phyloP scores from a whole-genome alignment of 1,140 invertebrate genomes.

The Marisa cornuarietis region DNA sequence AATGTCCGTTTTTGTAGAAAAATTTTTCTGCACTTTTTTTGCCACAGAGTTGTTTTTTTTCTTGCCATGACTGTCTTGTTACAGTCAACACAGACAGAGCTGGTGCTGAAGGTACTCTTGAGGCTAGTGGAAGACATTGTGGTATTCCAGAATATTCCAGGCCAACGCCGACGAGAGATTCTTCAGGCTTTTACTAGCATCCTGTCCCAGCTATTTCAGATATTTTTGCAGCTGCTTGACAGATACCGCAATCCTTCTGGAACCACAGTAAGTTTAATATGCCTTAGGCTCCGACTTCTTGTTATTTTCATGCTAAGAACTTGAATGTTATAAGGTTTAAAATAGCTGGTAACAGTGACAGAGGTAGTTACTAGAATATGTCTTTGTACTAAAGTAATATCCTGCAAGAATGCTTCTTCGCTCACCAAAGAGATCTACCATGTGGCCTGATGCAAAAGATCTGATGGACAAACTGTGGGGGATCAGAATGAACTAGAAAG shows the following conservation, averaged over 20 bases:
- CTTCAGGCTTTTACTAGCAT: slow-evolving; percentile 85
- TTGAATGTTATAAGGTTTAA: too few species aligned
- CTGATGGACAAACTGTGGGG: too few species aligned
- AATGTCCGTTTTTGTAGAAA: too few species aligned
- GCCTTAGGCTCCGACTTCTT: slow-evolving; percentile 1
- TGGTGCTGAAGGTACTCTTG: slow-evolving; percentile 86
- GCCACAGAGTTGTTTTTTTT: not conserved
- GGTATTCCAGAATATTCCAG: slow-evolving; percentile 74
- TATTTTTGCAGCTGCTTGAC: slow-evolving; percentile 64
- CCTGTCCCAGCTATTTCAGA: slow-evolving; percentile 86
- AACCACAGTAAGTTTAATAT: slow-evolving; percentile 16
- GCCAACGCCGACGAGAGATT: slow-evolving; percentile 85
- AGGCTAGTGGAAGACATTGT: slow-evolving; percentile 90
- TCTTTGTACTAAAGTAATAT: too few species aligned
- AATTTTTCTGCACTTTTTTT: too few species aligned
- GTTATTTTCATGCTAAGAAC: not conserved
- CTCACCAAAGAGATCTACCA: too few species aligned
- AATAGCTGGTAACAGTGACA: too few species aligned
- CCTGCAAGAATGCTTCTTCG: too few species aligned
- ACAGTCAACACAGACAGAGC: slow-evolving; percentile 82
- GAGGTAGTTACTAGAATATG: too few species aligned
- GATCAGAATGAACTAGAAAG: too few species aligned
- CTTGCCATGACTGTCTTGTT: not conserved
- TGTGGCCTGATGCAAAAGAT: too few species aligned
- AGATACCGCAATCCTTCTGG: slow-evolving; percentile 23